A percentile compares a stretch with the other conserved stretches of the same genome.
Evolutionary conservation across 2,113 vertebrate species (phyloP).

Genomic region (Prionailurus viverrinus): DNA sequence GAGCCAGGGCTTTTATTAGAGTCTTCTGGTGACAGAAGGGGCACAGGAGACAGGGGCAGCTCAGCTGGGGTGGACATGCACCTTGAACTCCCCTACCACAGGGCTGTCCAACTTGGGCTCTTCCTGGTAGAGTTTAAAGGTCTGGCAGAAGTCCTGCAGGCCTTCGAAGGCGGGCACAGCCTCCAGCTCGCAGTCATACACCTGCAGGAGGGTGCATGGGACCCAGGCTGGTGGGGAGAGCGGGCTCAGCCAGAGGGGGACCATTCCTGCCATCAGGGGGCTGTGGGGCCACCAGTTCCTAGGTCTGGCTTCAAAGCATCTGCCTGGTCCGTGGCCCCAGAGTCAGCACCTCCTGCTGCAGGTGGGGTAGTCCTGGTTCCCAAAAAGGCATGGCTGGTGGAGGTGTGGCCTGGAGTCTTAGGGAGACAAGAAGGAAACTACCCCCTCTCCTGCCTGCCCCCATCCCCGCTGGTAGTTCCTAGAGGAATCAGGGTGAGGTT

Average conservation of each 20-base stretch:
- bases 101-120: constrained; percentile 63
- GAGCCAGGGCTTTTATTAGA: background rate
- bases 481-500: background rate
- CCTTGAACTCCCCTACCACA: constrained; percentile 88
- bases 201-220: constrained; percentile 65
- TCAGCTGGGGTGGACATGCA: background rate
- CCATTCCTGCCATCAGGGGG: too few species aligned
- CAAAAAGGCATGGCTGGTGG: background rate
- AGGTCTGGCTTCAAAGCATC: background rate
- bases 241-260: background rate
- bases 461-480: background rate
- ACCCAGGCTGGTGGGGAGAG: too few species aligned
- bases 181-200: constrained; percentile 88
- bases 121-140: constrained; percentile 84
- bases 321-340: background rate
- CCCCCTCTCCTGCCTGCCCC: background rate
- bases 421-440: background rate
- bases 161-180: constrained; percentile 84
- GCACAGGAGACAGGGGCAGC: background rate
- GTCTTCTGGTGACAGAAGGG: background rate
- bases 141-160: constrained; percentile 89
- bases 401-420: background rate
- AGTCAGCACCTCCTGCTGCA: background rate
- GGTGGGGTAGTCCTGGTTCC: background rate
- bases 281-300: background rate